Evolutionary conservation across 1,140 invertebrate species (phyloP), one percentile per base, ranked within the genome.

Genomic region (Bombus pascuorum): DNA sequence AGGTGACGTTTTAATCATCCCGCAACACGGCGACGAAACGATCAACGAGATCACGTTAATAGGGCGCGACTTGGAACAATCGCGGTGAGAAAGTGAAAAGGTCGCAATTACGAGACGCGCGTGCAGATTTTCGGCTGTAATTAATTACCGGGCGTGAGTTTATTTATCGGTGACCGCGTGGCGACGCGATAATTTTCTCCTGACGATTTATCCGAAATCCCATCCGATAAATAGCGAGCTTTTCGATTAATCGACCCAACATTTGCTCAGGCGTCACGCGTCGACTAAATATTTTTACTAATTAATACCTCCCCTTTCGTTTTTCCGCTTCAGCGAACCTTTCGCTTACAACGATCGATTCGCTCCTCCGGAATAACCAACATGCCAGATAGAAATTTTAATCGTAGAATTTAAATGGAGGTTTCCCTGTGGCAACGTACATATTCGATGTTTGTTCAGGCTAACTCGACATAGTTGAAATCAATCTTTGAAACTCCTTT

Each of bases 121-220:
- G 53, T 9, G 47, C 71, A 75, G 57, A 82, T 82, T 82, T 82
- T 82, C 57, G 71, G 32, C 57, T 47, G 71, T 75, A 74, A 82
- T 75, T 82, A 75, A 82, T 82, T 53, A 82, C 72, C n/a, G 42
- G 12, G n/a, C 62, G 44, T 25, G 25, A 47, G 57, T 75, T 82
- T 75, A 47, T 82, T 82, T 82, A 82, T 75, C 72, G 22, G 42
- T 25, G 32, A 39, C 5, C 57, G 42, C 47, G 42, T 25, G 44
- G 22, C 25, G 25, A 25, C 57, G 57, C 53, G 57, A 75, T 82
- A 82, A 82, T 75, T 82, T 83, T 66, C 44, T 66, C 42, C 53
- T 34, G n/a, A 53, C 81, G 34, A 76, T 66, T 83, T 76, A 44
- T 76, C 18, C 47, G 34, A 22, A 72, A 81, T 72, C 59, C 47